Conservation (phyloP, 2,888 invertebrate species). For the Lamproptera curius region DNA sequence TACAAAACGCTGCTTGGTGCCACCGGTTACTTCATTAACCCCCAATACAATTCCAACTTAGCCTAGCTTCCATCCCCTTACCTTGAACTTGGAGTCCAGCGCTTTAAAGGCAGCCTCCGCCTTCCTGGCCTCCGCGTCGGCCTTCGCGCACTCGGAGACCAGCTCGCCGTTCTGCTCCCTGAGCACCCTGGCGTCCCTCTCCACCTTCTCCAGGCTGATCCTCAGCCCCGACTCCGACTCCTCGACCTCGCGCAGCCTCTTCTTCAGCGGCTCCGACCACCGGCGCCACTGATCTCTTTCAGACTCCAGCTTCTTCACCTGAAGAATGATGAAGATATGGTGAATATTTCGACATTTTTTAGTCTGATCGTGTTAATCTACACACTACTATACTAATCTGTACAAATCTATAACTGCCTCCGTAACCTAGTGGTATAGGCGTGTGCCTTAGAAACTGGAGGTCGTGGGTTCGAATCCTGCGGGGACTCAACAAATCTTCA, state of each 20-base stretch:
- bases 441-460: no score
- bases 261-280: conserved; percentile 69
- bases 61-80: conserved; percentile 25
- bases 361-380: no score
- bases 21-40: no score
- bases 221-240: conserved; percentile 77
- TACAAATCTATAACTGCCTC: no score
- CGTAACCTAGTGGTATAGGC: no score
- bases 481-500: no score
- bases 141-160: conserved; percentile 58
- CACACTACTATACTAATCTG: no score
- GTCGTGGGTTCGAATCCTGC: no score
- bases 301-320: conserved; percentile 56
- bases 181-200: conserved; percentile 73
- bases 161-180: conserved; percentile 65
- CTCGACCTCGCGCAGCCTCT: conserved; percentile 76
- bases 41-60: not conserved
- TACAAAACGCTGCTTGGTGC: no score
- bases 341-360: no score
- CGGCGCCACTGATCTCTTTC: conserved; percentile 73
- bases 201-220: conserved; percentile 72
- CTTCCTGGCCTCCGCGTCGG: conserved; percentile 72
- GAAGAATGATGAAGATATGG: no score
- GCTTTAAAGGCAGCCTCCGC: conserved; percentile 65
- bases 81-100: conserved; percentile 64